Percentiles rank a stretch among this genome's conserved stretches.
phyloP scores from a whole-genome alignment of 2,797 vertebrate genomes.

The Siniperca scherzeri region DNA sequence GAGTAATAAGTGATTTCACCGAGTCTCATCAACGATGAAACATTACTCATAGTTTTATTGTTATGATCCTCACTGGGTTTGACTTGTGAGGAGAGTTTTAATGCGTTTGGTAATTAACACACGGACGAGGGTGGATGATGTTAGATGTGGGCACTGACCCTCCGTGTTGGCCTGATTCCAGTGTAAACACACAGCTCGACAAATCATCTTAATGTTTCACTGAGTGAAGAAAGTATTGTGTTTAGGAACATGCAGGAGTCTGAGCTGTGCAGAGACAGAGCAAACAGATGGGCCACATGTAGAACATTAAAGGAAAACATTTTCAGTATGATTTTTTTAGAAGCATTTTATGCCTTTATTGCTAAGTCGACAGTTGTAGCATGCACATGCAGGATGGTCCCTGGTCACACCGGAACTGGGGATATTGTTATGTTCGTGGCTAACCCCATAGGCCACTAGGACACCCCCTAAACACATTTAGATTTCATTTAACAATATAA shows the following conservation, averaged over 20 bases:
- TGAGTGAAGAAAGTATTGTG: background rate
- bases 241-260: background rate
- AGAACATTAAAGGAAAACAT: too few species aligned
- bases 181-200: background rate
- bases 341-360: background rate
- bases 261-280: background rate
- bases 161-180: conserved; percentile 11
- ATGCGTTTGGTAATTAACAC: conserved; percentile 28
- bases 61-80: conserved; percentile 18
- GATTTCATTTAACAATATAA: too few species aligned
- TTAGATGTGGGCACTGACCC: background rate
- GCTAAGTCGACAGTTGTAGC: too few species aligned
- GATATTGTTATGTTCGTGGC: too few species aligned
- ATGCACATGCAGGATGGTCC: too few species aligned
- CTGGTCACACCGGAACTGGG: too few species aligned
- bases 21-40: background rate
- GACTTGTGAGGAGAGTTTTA: conserved; percentile 3
- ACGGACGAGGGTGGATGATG: background rate
- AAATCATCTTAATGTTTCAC: conserved; percentile 14
- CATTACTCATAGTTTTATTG: conserved; percentile 45
- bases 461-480: too few species aligned
- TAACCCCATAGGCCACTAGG: too few species aligned
- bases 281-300: background rate
- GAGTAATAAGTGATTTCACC: conserved; percentile 2
- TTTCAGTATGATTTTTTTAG: background rate